A percentile compares a stretch with the other conserved stretches of the same genome.
Evolutionary conservation across 53 echinoderm and acorn worm genomes (phyloP).

Genomic region (Hippasteria phrygiana): DNA sequence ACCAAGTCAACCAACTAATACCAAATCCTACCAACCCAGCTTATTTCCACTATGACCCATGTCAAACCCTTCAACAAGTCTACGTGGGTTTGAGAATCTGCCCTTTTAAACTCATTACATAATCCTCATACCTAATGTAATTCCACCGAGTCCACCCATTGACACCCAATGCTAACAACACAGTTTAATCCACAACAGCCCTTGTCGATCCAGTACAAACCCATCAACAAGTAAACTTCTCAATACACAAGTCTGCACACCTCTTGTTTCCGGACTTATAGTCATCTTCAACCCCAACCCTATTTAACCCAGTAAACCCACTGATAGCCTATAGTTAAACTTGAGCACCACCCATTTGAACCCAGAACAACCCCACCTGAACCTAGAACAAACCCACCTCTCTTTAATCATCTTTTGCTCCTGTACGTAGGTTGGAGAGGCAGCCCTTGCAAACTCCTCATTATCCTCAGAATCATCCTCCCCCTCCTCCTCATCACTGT

Average conservation of each 20-base stretch:
- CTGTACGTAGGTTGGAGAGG: conserved; percentile 84
- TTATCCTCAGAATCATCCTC: conserved; percentile 61
- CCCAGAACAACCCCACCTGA: neutral
- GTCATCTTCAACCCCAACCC: neutral
- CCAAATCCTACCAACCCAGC: conserved; percentile 60
- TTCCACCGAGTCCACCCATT: too few relatives aligned
- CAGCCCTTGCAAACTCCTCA: conserved; percentile 59
- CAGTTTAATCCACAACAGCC: neutral
- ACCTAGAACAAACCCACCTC: conserved; percentile 53
- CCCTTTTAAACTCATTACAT: too few relatives aligned
- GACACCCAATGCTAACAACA: too few relatives aligned
- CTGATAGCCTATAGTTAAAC: neutral
- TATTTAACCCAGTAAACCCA: neutral
- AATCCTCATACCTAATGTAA: too few relatives aligned
- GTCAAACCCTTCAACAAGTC: too few relatives aligned
- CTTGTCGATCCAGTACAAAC: neutral
- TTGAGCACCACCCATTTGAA: too few relatives aligned
- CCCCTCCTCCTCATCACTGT: conserved; percentile 73
- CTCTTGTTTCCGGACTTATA: too few relatives aligned
- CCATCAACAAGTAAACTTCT: too few relatives aligned
- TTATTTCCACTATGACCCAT: conserved; percentile 54
- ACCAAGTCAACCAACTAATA: neutral
- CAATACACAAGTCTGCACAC: too few relatives aligned
- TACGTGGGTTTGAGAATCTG: too few relatives aligned
- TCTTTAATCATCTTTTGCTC: conserved; percentile 84